Evolutionary conservation across 2,113 vertebrate genomes (phyloP).

Genomic region (Heterochromis multidens): DNA sequence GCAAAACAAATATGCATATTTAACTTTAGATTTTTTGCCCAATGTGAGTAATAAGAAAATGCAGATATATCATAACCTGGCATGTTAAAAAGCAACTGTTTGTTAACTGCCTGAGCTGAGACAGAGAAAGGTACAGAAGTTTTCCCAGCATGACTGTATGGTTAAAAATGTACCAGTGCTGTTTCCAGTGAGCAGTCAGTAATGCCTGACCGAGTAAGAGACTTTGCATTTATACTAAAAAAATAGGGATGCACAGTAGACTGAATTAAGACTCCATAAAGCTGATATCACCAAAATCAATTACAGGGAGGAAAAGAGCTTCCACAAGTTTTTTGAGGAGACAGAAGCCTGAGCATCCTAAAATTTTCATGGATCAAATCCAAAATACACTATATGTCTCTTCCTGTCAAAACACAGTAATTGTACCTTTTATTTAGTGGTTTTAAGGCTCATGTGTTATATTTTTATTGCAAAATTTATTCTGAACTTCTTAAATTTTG

Average conservation of each 20-base stretch:
- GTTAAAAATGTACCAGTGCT: background rate
- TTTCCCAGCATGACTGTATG: background rate
- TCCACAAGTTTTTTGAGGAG: background rate
- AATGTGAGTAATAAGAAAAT: background rate
- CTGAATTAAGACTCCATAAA: background rate
- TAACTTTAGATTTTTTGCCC: background rate
- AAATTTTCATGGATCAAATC: background rate
- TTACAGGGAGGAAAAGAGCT: background rate
- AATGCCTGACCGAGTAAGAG: background rate
- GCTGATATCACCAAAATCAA: background rate
- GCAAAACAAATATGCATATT: background rate
- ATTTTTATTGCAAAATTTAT: background rate
- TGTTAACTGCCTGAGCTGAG: background rate
- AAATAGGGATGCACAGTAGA: background rate
- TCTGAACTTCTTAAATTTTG: background rate
- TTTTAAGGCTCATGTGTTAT: background rate
- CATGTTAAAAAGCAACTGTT: background rate
- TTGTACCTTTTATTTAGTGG: background rate
- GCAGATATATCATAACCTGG: background rate
- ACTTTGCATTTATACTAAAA: background rate
- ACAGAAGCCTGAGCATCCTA: background rate
- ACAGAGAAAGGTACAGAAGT: background rate
- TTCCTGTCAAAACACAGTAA: background rate
- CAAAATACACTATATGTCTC: background rate
- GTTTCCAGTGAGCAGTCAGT: background rate